These are phyloP conservation scores for Melanostigma gelatinosum DNA, from an alignment of 2,113 vertebrate genomes.

Conservation along the genomic window DNA sequence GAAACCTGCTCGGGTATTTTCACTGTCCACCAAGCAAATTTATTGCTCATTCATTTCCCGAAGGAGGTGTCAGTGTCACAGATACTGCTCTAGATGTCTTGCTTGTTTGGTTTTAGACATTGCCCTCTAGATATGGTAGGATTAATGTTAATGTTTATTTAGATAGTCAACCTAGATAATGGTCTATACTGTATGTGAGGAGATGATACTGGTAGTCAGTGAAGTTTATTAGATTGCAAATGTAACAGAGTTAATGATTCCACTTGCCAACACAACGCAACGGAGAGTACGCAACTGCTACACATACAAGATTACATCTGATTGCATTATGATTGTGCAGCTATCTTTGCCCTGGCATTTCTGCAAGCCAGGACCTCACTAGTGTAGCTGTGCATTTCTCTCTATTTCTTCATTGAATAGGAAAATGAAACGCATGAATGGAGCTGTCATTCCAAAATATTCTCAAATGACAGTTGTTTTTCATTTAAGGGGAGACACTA, in stretches of 20 bases:
- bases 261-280: no score
- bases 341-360: slow-evolving; percentile 18
- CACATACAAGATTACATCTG: slow-evolving; percentile 27
- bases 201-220: slow-evolving; percentile 25
- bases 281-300: no score
- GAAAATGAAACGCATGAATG: background rate
- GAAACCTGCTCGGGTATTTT: background rate
- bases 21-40: background rate
- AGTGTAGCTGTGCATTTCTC: background rate
- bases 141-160: slow-evolving; percentile 12
- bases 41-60: slow-evolving; percentile 1
- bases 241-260: no score
- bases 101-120: background rate
- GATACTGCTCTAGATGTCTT: background rate
- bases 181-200: background rate
- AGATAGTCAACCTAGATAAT: slow-evolving; percentile 7
- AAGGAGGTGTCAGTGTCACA: background rate
- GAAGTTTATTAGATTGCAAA: slow-evolving; percentile 15
- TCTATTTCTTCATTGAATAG: background rate
- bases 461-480: background rate
- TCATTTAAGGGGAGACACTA: no score
- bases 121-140: background rate
- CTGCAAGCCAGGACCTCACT: background rate
- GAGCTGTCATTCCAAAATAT: background rate
- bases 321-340: slow-evolving; percentile 25